Evolutionary conservation across 2,113 vertebrate genomes (phyloP), one percentile per base, ranked within the genome.

Genomic region (Heterotilapia buettikoferi): DNA sequence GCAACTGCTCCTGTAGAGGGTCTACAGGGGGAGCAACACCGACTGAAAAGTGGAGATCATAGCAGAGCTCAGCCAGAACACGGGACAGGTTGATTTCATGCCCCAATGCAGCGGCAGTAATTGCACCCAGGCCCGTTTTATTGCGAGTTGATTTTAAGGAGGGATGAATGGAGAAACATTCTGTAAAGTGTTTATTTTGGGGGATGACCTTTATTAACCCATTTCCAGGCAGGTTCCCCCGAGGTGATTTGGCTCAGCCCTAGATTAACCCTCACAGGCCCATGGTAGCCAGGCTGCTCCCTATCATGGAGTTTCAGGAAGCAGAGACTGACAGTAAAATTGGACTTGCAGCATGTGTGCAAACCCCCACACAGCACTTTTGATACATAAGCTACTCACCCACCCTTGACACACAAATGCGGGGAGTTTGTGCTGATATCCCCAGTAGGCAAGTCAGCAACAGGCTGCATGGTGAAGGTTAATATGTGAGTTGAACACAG

Each of bases 101-200:
- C 97, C 98, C 97, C 97, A 97, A 96, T 97, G 97, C 97, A 94
- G 95, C 95, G 90, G 96, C 95, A 94, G 97, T 99, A 98, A 99
- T 98, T 99, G 98, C 98, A 97, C 97, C 97, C 98, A 98, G 98
- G 97, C 97, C 97, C 94, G 36, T 96, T 98, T 98, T 98, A 98
- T 98, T 98, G 96, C 97, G 93, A 97, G 97, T 98, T 98, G 98
- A 98, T 99, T 99, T 99, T 98, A 97, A 97, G 96, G 97, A 97
- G 97, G 97, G 97, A 98, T 97, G 96, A 98, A 98, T 98, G 97
- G 87, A 96, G 97, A 98, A 97, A 98, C 97, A 97, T 98, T 98
- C 96, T 97, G 97, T 97, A 98, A 98, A 98, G 98, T 98, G 97
- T 98, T 99, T 99, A 98, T 98, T 98, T 99, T 98, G 97, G 97